Percentiles rank a stretch among this genome's conserved stretches.
These are phyloP conservation scores for Sacculina carcini DNA, from an alignment of 2,888 invertebrate species.

Conservation along the genomic window DNA sequence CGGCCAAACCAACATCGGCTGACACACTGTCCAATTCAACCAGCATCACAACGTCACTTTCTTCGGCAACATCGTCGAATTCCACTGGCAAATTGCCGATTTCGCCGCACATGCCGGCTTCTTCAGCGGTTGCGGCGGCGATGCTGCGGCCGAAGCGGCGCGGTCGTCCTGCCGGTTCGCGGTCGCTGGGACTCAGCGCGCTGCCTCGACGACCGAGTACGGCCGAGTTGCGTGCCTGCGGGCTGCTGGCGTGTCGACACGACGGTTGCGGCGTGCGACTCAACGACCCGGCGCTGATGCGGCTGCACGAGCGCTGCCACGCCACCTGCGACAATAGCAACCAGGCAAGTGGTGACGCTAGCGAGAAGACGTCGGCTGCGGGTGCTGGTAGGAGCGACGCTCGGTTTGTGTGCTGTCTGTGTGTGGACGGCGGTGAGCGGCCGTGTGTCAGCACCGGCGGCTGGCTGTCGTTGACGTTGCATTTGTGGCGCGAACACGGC, in stretches of 20 bases:
- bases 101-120: no score
- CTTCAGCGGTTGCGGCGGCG: no score
- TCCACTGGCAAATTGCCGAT: no score
- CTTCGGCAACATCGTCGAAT: no score
- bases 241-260: conserved; percentile 24
- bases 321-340: not conserved
- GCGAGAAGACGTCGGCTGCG: not conserved
- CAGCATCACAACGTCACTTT: no score
- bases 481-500: conserved; percentile 46
- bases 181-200: not conserved
- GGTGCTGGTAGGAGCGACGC: not conserved
- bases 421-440: not conserved
- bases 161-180: not conserved
- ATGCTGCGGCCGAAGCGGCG: not conserved
- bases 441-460: conserved; percentile 17
- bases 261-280: conserved; percentile 30
- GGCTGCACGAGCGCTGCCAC: conserved; percentile 38
- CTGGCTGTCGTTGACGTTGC: conserved; percentile 43
- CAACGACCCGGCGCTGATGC: conserved; percentile 29
- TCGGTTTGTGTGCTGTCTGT: not conserved
- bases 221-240: not conserved
- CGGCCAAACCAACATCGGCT: no score
- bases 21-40: no score
- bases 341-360: not conserved
- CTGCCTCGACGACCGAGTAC: not conserved